phyloP scores from a whole-genome alignment of 2,113 vertebrate species.

The Peromyscus californicus region DNA sequence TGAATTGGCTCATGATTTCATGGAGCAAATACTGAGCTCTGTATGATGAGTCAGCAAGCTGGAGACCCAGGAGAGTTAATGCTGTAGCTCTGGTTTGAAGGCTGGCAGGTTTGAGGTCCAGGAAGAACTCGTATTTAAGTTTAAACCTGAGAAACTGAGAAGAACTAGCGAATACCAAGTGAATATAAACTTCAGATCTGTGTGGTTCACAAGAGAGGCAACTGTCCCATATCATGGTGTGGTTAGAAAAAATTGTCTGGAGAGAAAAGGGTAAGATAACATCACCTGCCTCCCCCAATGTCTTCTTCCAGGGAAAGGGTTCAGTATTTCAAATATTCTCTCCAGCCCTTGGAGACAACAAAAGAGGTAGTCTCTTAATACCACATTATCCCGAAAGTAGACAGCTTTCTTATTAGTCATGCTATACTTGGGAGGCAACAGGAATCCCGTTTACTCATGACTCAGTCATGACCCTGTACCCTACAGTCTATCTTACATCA shows the following conservation, averaged over 20 bases:
- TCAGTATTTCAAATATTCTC: neutral
- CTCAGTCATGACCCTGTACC: neutral
- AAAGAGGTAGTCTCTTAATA: neutral
- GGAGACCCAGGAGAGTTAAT: neutral
- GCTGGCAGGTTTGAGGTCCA: neutral
- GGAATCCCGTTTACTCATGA: neutral
- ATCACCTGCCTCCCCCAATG: neutral
- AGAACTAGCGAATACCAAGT: neutral
- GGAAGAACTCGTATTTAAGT: neutral
- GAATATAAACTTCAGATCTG: neutral
- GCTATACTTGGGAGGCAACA: neutral
- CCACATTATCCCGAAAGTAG: neutral
- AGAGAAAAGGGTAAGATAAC: neutral
- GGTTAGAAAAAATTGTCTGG: neutral
- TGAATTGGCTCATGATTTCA: neutral
- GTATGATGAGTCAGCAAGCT: neutral
- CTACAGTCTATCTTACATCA: neutral
- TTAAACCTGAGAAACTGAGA: slow-evolving; percentile 1
- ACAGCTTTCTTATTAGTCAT: neutral
- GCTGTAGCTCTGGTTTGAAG: neutral
- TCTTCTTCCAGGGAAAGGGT: neutral
- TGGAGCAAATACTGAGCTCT: neutral
- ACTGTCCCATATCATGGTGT: neutral
- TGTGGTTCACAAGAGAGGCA: neutral
- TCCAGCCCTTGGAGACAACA: neutral